phyloP scores from a whole-genome alignment of 30 jellyfish, hydroid and myxozoan species.

The Nemopilema nomurai region DNA sequence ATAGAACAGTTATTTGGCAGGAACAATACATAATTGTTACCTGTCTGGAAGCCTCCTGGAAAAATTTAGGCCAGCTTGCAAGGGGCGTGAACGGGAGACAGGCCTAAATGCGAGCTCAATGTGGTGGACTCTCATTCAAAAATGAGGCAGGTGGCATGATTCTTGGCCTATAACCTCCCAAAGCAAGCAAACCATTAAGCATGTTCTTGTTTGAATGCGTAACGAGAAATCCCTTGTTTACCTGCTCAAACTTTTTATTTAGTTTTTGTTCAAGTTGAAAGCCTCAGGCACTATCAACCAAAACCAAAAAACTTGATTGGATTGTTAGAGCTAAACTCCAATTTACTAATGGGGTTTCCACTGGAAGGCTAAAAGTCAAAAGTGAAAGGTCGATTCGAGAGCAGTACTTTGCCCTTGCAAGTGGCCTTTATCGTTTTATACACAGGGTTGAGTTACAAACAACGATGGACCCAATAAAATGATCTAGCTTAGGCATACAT shows the following conservation, averaged over 20 bases:
- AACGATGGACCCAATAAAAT: background rate
- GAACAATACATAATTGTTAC: background rate
- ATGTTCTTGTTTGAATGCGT: background rate
- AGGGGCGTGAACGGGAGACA: background rate
- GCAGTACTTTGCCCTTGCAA: no score
- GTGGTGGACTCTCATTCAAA: background rate
- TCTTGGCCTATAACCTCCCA: background rate
- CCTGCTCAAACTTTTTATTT: background rate
- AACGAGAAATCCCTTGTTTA: background rate
- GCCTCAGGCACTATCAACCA: no score
- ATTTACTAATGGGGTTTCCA: background rate
- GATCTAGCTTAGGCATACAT: background rate
- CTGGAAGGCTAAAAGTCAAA: slow-evolving; percentile 26
- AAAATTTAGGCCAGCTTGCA: background rate
- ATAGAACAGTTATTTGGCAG: background rate
- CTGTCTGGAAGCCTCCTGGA: background rate
- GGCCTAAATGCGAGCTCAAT: background rate
- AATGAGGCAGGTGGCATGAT: background rate
- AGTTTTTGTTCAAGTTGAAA: background rate
- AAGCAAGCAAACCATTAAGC: background rate
- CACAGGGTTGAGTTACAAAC: background rate
- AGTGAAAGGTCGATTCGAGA: background rate
- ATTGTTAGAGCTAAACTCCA: background rate
- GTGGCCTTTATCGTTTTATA: background rate
- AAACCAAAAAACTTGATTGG: no score